These are phyloP conservation scores for Diaphora mendica DNA, from an alignment of 2,888 invertebrate species.

Conservation along the genomic window DNA sequence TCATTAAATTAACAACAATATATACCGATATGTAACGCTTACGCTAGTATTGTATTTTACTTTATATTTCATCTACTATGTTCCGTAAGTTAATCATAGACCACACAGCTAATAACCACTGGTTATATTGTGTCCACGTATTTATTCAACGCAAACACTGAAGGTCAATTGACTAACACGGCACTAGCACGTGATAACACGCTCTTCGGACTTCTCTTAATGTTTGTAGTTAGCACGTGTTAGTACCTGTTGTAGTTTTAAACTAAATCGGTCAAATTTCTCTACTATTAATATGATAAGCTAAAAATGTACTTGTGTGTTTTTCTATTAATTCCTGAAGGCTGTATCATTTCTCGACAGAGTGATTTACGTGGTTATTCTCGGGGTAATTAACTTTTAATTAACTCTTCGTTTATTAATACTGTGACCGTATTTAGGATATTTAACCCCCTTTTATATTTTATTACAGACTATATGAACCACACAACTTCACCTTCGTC, in stretches of 20 bases:
- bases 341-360: too few species aligned
- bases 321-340: too few species aligned
- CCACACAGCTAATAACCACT: neutral
- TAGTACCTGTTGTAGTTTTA: neutral
- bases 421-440: neutral
- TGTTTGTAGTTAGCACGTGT: neutral
- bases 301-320: neutral
- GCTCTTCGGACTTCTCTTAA: neutral
- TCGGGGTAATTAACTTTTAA: too few species aligned
- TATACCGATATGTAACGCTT: too few species aligned
- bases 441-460: neutral
- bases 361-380: too few species aligned
- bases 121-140: neutral
- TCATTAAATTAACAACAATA: too few species aligned
- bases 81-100: neutral
- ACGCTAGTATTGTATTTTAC: too few species aligned
- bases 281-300: neutral
- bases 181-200: conserved; percentile 3
- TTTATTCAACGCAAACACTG: neutral
- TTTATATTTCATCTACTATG: neutral
- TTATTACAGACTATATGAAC: too few species aligned
- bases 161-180: neutral
- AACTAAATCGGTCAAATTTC: neutral
- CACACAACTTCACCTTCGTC: too few species aligned
- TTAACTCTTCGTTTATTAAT: too few species aligned